Evolutionary conservation across 2,888 invertebrate species (phyloP), one percentile per base, ranked within the genome.

Genomic region (Serripes groenlandicus): DNA sequence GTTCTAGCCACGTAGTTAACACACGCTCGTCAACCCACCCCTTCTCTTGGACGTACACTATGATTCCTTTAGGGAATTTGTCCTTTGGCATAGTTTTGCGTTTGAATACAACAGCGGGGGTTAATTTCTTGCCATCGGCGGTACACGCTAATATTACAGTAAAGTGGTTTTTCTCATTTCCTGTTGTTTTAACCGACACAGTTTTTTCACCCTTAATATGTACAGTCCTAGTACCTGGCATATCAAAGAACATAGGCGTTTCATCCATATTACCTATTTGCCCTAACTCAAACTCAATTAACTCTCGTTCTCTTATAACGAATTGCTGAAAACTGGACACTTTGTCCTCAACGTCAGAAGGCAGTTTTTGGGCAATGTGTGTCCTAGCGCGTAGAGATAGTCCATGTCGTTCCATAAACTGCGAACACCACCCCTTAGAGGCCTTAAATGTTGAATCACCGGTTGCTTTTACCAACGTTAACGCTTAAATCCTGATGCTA

Each of bases 11-110:
- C 15, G 56, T 49, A 1, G 28, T 2, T 30, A 75, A 23, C 15
- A 84, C 49, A 0, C 3, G 3, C 4, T 86, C 83, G 35, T 83
- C 86, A 28, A 81, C 83, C 86, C 79, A 86, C 18, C 83, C 84
- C 58, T 81, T 84, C 7, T 35, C 30, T 21, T 78, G 80, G 3
- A 83, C 80, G 34, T 64, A 68, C 21, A 84, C 83, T n/a, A 32
- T 32, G 3, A 87, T 54, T 21, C 76, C 84, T 0, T 49, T 18
- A 15, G 85, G 80, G 3, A 84, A 56, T 68, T 80, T 84, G 32
- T 84, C 86, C 37, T 86, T 83, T 18, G 84, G 82, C 75, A 77
- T 77, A 18, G 87, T 89, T n/a, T 87, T 85, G 32, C 79, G n/a
- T 56, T 87, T 85, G 52, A 88, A 88, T 5, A 88, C 83, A 1